Conservation (phyloP, 2,113 vertebrate genomes). For the Pollimyrus isidori region DNA sequence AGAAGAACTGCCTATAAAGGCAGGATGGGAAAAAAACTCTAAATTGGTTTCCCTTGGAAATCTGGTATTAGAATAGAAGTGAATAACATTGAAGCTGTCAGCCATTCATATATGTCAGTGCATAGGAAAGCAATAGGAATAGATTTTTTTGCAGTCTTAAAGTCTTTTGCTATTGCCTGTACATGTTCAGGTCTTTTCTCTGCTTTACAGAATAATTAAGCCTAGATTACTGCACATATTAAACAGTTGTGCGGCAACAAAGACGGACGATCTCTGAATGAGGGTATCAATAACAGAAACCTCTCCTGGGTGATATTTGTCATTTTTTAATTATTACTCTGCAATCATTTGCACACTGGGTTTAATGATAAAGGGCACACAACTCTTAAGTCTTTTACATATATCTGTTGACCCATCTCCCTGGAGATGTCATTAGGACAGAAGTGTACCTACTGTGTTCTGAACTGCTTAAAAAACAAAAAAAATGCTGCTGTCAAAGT, state of each 20-base stretch:
- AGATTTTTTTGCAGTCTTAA: not conserved
- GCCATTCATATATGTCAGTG: not conserved
- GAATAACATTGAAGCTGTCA: not conserved
- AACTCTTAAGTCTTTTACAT: slow-evolving; percentile 16
- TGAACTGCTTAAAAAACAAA: slow-evolving; percentile 5
- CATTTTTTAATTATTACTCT: slow-evolving; percentile 14
- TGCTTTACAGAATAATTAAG: slow-evolving; percentile 5
- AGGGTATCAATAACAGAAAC: not conserved
- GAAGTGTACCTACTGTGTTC: slow-evolving; percentile 19
- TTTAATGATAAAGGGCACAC: not conserved
- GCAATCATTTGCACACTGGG: not conserved
- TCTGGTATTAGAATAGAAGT: not conserved
- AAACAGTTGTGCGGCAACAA: not conserved
- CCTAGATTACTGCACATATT: not conserved
- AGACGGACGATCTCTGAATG: not conserved
- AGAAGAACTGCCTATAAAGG: not conserved
- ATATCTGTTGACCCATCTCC: slow-evolving; percentile 22
- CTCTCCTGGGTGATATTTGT: slow-evolving; percentile 2
- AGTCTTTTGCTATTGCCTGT: not conserved
- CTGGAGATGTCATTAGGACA: slow-evolving; percentile 29
- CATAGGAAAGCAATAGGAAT: not conserved
- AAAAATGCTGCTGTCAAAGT: slow-evolving; percentile 16
- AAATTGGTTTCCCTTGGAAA: not conserved
- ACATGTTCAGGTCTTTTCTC: not conserved
- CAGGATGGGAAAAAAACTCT: not conserved